Evolutionary conservation across 2,797 vertebrate genomes (phyloP).

Genomic region (Siniperca scherzeri): DNA sequence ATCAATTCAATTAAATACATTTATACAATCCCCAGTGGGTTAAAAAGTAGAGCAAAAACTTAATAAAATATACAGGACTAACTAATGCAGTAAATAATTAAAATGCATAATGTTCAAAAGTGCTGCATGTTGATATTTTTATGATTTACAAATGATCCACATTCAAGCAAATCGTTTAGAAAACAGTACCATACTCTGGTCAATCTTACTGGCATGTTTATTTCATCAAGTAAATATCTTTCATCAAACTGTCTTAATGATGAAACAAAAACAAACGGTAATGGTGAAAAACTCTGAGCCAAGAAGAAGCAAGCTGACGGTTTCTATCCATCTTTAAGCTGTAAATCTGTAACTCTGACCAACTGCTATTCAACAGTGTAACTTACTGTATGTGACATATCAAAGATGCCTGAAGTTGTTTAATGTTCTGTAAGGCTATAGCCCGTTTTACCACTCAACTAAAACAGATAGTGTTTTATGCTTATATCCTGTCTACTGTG

Average conservation of each 20-base stretch:
- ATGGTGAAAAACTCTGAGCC: background rate
- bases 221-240: conserved; percentile 3
- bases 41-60: background rate
- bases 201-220: background rate
- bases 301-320: background rate
- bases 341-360: conserved; percentile 6
- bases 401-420: conserved; percentile 20
- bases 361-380: conserved; percentile 6
- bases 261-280: background rate
- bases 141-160: background rate
- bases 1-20: background rate
- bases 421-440: conserved; percentile 13
- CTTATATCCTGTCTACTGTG: conserved; percentile 49
- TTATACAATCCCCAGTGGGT: background rate
- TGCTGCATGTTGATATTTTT: conserved; percentile 5
- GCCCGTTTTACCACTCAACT: conserved; percentile 5
- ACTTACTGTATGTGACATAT: conserved; percentile 26
- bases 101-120: background rate
- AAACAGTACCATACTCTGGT: background rate
- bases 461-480: conserved; percentile 59
- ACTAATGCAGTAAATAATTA: background rate
- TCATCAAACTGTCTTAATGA: conserved; percentile 1
- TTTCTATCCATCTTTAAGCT: conserved; percentile 9
- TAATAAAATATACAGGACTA: background rate
- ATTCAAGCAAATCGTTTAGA: background rate